phyloP scores from a whole-genome alignment of 1,140 invertebrate genomes.

The Orius insidiosus region DNA sequence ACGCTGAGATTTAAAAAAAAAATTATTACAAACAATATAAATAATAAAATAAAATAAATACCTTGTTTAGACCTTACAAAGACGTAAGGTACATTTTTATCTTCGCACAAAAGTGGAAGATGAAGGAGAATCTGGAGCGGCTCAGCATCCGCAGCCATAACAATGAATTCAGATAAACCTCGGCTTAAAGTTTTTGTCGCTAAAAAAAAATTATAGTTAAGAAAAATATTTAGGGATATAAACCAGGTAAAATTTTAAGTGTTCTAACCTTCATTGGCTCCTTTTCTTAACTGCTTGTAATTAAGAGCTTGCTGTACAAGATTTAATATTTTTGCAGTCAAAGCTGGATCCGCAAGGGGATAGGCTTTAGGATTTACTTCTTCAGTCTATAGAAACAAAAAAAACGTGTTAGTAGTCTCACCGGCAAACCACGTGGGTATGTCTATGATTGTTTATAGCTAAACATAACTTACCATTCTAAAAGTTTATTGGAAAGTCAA shows the following conservation, averaged over 20 bases:
- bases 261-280: slow-evolving; percentile 79
- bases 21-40: not conserved
- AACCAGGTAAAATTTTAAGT: not conserved
- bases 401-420: not conserved
- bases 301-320: slow-evolving; percentile 90
- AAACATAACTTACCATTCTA: no score
- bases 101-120: slow-evolving; percentile 93
- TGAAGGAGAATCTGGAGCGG: slow-evolving; percentile 96
- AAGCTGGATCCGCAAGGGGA: slow-evolving; percentile 77
- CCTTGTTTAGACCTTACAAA: slow-evolving; percentile 93
- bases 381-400: slow-evolving; percentile 41
- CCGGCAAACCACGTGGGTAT: not conserved
- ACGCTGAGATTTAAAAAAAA: slow-evolving; percentile 34
- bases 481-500: no score
- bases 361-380: slow-evolving; percentile 98
- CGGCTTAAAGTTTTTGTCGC: slow-evolving; percentile 92
- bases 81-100: slow-evolving; percentile 99
- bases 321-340: slow-evolving; percentile 89
- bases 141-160: slow-evolving; percentile 95
- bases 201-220: slow-evolving; percentile 22
- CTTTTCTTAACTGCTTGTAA: slow-evolving; percentile 93
- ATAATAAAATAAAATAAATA: slow-evolving; percentile 22
- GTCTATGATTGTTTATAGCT: not conserved
- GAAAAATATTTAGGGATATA: not conserved
- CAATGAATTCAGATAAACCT: slow-evolving; percentile 88